A percentile compares a stretch with the other conserved stretches of the same genome.
Conservation (phyloP, 2,888 invertebrate genomes). For the Lasioglossum leucozonium region DNA sequence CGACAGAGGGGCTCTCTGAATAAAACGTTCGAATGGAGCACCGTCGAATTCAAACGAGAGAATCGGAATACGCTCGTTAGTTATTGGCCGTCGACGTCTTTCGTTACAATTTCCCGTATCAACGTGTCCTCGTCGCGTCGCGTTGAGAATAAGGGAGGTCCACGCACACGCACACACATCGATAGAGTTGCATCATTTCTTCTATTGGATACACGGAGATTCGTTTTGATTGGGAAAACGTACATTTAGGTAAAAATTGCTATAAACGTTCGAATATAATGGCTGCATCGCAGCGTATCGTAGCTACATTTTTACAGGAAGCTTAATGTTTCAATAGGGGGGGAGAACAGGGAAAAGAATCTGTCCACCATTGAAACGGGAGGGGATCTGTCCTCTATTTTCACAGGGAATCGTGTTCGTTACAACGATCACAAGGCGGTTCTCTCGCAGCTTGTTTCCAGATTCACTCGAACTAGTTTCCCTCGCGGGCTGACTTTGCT, state of each 20-base stretch:
- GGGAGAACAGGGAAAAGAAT: neutral
- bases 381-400: neutral
- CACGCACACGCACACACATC: too few relatives aligned
- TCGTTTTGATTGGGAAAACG: too few relatives aligned
- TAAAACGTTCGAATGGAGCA: neutral
- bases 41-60: neutral
- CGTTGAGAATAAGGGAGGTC: too few relatives aligned
- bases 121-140: too few relatives aligned
- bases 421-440: slow-evolving; percentile 21
- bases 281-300: neutral
- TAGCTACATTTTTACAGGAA: neutral
- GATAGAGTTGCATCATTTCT: too few relatives aligned
- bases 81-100: too few relatives aligned
- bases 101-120: too few relatives aligned
- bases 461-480: slow-evolving; percentile 16
- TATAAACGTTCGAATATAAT: neutral
- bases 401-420: slow-evolving; percentile 13
- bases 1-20: neutral
- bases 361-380: neutral
- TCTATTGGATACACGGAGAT: too few relatives aligned
- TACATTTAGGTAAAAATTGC: neutral
- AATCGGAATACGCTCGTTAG: neutral
- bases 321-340: neutral
- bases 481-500: slow-evolving; percentile 32
- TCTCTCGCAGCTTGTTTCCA: neutral